Base-by-base conservation (phyloP, 2,888 invertebrate species). In the Cheilosia variabilis region DNA sequence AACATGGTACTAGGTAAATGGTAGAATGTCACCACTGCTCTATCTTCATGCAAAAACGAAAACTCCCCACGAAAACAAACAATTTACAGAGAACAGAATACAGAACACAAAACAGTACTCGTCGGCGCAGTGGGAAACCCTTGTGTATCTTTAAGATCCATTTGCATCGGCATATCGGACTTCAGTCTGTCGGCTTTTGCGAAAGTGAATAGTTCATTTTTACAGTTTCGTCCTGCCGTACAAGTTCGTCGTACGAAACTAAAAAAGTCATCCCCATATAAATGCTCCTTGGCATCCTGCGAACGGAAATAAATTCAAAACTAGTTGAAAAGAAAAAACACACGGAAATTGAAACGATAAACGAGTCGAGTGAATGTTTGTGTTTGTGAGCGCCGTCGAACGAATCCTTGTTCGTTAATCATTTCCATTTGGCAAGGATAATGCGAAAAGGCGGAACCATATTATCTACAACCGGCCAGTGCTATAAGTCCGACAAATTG, bases 131-230 rank as follows among this genome's bases (percentile, higher is more conserved):
- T 57, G 63, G 58, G 65, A 68, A 37, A 37, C 37, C 37, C 13
- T 37, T 13, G 41, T 57, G 72, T 78, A 78, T 83, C 84, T 84
- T 79, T 84, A 80, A 84, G 84, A 76, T 84, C 76, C 79, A 66
- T 84, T 84, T 75, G 65, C 80, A 66, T 75, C 47, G 69, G 52
- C 47, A 55, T 65, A 65, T 75, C 71, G 71, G 53, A 53, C 75
- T 80, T 80, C 34, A 84, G 84, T 84, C 50, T 75, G 47, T 84
- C 75, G 84, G 79, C 84, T 69, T 71, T 65, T 60, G 43, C 65
- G 63, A 84, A 66, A 55, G 69, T 52, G 75, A 63, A 45, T 43
- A 60, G 84, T 79, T 60, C 22, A 3, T 24, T 19, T 55, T 37
- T 31, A 27, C 19, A 27, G 24, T 17, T 1, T 53, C 53, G 34